A percentile compares a stretch with the other conserved stretches of the same genome.
phyloP scores from a whole-genome alignment of 2,888 invertebrate genomes.

The Watsonalla cultraria region DNA sequence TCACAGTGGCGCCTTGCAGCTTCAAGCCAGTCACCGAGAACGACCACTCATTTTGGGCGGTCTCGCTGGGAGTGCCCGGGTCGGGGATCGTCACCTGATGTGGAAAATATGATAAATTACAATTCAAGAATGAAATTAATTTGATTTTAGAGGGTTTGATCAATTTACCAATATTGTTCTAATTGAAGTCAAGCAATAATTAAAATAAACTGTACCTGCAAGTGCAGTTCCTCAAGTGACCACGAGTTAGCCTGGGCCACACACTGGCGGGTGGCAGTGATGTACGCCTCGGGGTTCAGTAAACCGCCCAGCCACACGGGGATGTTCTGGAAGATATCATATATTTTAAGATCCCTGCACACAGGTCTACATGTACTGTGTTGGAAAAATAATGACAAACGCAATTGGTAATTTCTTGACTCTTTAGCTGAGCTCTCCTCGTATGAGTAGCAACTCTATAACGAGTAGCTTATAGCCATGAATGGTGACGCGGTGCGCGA shows the following conservation, averaged over 20 bases:
- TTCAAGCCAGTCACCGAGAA: conserved; percentile 90
- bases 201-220: conserved; percentile 82
- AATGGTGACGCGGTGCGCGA: no score
- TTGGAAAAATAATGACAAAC: no score
- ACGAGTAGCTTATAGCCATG: no score
- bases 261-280: conserved; percentile 98
- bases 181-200: background rate
- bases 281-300: conserved; percentile 98
- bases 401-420: no score
- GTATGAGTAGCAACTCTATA: no score
- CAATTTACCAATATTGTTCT: background rate
- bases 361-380: no score
- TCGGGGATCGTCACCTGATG: conserved; percentile 80
- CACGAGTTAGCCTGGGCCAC: conserved; percentile 98
- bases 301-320: conserved; percentile 98
- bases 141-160: no score
- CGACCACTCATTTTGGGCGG: conserved; percentile 82
- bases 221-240: conserved; percentile 96
- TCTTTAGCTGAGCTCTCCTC: no score
- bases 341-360: background rate
- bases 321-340: conserved; percentile 81
- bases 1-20: conserved; percentile 97
- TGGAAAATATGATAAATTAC: conserved; percentile 4
- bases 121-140: background rate
- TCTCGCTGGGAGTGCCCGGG: conserved; percentile 75